Evolutionary conservation across 2,888 invertebrate species (phyloP), one percentile per base, ranked within the genome.

Genomic region (Synergus itoensis): DNA sequence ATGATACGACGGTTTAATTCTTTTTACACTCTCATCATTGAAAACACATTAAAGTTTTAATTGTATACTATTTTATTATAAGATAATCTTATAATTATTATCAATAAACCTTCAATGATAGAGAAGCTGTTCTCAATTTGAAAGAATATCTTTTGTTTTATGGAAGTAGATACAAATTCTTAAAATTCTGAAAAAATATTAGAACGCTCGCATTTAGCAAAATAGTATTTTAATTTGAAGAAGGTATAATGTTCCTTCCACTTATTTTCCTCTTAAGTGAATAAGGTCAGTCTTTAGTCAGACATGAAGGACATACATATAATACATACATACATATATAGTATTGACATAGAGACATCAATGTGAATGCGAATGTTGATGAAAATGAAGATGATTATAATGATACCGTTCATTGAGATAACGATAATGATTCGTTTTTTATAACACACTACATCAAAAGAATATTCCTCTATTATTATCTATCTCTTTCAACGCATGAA

Each of bases 391-490:
- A 53, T 8, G 16, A 53, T 53, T n/a, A 53, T 53, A n/a, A 53
- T n/a, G n/a, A n/a, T n/a, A 2, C 53, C n/a, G 16, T n/a, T 53
- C 16, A 53, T n/a, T 53, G 4, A 53, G 1, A n/a, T 53, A 53
- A 53, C 53, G 53, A 53, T n/a, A 53, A 53, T n/a, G n/a, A n/a
- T 53, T 53, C n/a, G n/a, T n/a, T 53, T 53, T 53, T 53, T 53
- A 53, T n/a, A 53, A 18, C n/a, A 7, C 1, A 1, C 8, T n/a
- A 53, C 9, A n/a, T 53, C 53, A 53, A 53, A 53, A 53, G 53
- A n/a, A n/a, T n/a, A n/a, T n/a, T 9, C n/a, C n/a, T n/a, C n/a
- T n/a, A 36, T 36, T 16, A 1, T 53, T 53, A n/a, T 53, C n/a
- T 53, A 53, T n/a, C 53, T 53, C n/a, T 53, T 53, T 53, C n/a